Evolutionary conservation across 2,113 vertebrate genomes (phyloP).

Genomic region (Tinamus guttatus): DNA sequence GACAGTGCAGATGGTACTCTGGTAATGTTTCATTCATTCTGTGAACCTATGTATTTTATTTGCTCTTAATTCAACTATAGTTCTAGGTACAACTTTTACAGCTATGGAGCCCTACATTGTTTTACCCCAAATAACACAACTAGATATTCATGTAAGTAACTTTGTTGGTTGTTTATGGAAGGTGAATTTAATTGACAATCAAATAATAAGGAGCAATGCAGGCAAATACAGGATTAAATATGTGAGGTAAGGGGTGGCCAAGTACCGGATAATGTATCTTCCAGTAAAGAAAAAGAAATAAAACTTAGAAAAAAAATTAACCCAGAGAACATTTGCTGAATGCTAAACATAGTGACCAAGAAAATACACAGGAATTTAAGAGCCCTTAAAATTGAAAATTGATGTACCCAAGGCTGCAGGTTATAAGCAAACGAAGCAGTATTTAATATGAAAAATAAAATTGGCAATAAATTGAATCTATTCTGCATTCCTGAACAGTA

Average conservation of each 20-base stretch:
- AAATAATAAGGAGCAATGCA: constrained; percentile 31
- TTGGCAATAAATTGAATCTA: neutral
- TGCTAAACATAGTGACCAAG: neutral
- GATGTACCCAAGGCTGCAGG: neutral
- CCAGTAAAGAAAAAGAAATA: neutral
- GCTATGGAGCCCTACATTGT: neutral
- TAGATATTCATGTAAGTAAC: neutral
- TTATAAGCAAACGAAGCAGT: neutral
- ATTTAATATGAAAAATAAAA: neutral
- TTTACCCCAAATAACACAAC: neutral
- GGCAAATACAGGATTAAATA: constrained; percentile 45
- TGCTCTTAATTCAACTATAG: neutral
- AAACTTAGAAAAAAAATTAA: neutral
- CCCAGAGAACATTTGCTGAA: neutral
- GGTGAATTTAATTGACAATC: constrained; percentile 51
- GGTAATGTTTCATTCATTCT: neutral
- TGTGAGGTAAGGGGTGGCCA: constrained; percentile 16
- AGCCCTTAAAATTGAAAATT: neutral
- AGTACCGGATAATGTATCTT: constrained; percentile 15
- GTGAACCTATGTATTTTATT: neutral
- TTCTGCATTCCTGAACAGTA: neutral
- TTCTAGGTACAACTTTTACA: neutral
- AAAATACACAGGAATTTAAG: neutral
- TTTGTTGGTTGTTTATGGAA: neutral
- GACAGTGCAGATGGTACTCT: neutral